These are phyloP conservation scores for Aspidapion aeneum DNA, from an alignment of 2,888 invertebrate genomes.

Conservation along the genomic window DNA sequence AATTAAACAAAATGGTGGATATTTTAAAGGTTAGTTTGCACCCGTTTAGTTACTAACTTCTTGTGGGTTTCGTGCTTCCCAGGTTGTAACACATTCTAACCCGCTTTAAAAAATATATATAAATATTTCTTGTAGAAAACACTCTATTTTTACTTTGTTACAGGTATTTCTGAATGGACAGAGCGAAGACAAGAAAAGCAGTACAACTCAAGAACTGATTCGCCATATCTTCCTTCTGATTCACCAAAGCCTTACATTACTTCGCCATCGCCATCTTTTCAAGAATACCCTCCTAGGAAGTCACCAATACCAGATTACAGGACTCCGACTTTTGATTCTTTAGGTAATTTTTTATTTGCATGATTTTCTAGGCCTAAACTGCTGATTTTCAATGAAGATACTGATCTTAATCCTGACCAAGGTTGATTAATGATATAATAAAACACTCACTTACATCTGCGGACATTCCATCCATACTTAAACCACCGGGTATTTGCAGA, in stretches of 20 bases:
- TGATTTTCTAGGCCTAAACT: no score
- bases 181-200: conserved; percentile 51
- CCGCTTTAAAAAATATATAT: no score
- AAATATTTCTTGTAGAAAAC: no score
- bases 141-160: no score
- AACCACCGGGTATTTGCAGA: no score
- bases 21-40: conserved; percentile 34
- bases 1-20: conserved; percentile 21
- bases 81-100: not conserved
- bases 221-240: conserved; percentile 23
- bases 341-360: no score
- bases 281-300: conserved; percentile 6
- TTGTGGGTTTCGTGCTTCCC: not conserved
- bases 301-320: conserved; percentile 24
- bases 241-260: conserved; percentile 26
- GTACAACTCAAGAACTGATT: conserved; percentile 16
- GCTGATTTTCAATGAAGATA: no score
- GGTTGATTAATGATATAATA: no score
- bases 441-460: no score
- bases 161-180: conserved; percentile 76
- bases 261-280: conserved; percentile 27
- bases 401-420: no score
- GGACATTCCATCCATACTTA: no score
- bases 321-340: conserved; percentile 17
- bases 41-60: not conserved